Base-by-base conservation (phyloP, 2,113 vertebrate genomes). In the Rhinolophus ferrumequinum region DNA sequence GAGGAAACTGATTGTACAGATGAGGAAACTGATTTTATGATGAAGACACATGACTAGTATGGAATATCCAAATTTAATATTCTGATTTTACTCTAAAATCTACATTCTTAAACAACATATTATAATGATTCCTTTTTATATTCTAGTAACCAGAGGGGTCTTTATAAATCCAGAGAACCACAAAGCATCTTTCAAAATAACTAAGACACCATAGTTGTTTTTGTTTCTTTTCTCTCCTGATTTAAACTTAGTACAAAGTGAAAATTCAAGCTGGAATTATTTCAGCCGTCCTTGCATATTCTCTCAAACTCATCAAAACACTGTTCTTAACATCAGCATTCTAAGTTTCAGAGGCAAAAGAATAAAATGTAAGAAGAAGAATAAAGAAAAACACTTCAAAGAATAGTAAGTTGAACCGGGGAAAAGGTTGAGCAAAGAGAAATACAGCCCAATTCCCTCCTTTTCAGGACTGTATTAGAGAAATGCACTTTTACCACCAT, bases 231-330 rank as follows among this genome's bases (percentile, higher is more conserved):
- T 5, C 18, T 1, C 13, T 26, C 5, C 35, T 38, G 6, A 95
- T 83, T 94, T 70, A 67, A 96, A 47, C 26, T 90, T 47, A 88
- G 0, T n/a, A 19, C 72, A 95, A 83, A 83, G 30, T 33, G 67
- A 93, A 91, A 84, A 4, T 18, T 85, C 21, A 75, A 69, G 19
- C 35, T 88, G 24, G 14, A 75, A 11, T 6, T 73, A n/a, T 38
- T 75, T 91, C n/a, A 79, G 26, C 1, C 24, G 10, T 1, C 30
- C 5, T 73, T 75, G 8, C n/a, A 67, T 62, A 9, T 60, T 81
- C 33, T 80, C 35, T 88, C 33, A 73, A 26, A 69, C 0, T 19
- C 41, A 90, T 33, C 16, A 93, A 44, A 79, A 88, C 28, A 47
- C 7, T 80, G 13, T 56, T 95, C 22, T 90, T 11, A 50, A 15